Conservation (phyloP, 2,113 vertebrate species). For the Turnix velox region DNA sequence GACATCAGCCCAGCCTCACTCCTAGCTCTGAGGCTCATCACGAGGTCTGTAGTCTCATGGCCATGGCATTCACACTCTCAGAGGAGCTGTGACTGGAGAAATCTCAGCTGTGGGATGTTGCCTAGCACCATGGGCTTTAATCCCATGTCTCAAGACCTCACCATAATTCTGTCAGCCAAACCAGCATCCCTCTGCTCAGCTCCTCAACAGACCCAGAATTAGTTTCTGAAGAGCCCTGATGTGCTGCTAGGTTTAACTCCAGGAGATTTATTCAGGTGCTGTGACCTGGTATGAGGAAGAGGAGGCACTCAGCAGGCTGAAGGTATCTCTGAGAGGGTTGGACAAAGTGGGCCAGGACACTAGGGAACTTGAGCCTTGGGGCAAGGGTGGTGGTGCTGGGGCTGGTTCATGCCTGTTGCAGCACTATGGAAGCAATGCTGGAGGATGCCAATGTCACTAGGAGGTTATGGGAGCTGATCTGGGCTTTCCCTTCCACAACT, state of each 20-base stretch:
- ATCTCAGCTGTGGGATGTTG: neutral
- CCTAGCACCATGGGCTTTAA: neutral
- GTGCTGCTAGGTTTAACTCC: neutral
- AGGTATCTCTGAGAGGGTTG: neutral
- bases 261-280: neutral
- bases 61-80: neutral
- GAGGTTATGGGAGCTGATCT: neutral
- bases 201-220: neutral
- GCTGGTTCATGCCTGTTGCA: neutral
- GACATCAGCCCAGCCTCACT: constrained; percentile 8
- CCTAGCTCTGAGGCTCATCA: neutral
- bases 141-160: neutral
- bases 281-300: rapidly evolving
- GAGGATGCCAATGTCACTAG: neutral
- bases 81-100: neutral
- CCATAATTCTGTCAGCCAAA: neutral
- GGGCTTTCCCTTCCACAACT: neutral
- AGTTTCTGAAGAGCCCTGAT: neutral
- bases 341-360: neutral
- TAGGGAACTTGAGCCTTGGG: neutral
- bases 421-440: neutral
- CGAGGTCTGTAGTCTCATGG: neutral
- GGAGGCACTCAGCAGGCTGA: neutral
- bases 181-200: neutral
- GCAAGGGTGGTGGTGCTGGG: neutral